Evolutionary conservation across 2,113 vertebrate genomes (phyloP), one percentile per base, ranked within the genome.

Genomic region (Scartelaos histophorus): DNA sequence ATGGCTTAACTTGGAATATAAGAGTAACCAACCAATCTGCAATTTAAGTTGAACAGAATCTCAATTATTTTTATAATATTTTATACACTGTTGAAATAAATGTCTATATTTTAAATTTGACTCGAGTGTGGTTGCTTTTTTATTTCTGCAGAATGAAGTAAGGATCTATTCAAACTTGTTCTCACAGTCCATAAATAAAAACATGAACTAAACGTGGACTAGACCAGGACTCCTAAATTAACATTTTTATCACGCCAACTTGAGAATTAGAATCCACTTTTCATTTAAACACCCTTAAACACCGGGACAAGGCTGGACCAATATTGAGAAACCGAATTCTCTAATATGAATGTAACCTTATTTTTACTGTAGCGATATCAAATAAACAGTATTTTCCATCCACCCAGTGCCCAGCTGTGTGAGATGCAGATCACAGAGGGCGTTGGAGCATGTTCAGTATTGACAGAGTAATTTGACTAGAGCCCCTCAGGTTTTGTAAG

Each of bases 401-500:
- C 58, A 25, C 34, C 11, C 21, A 24, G 45, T 13, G 13, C 22
- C n/a, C 65, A 15, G 45, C 43, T 60, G 16, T 22, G 69, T 35
- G 6, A 54, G 15, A 57, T 71, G 49, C 47, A 22, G 16, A 9
- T 22, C 43, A 13, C 58, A 38, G 45, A 47, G 71, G 29, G 60
- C 25, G 54, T 72, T 58, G 35, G 73, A 76, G 68, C 79, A 68
- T 69, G 78, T 71, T 69, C 62, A 67, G 53, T 87, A 70, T 82
- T 82, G 77, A 85, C 73, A 67, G 51, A 75, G 76, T 74, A 74
- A 81, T 85, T 69, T 71, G 78, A 53, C 71, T 74, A 64, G 72
- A 69, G 70, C 53, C 68, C 64, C 29, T 71, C 67, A 29, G 72
- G 65, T 78, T 71, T 71, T 65, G 65, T 70, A 25, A 71, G 25